Evolutionary conservation across 2,797 vertebrate genomes (phyloP).

Genomic region (Clarias fuscus): DNA sequence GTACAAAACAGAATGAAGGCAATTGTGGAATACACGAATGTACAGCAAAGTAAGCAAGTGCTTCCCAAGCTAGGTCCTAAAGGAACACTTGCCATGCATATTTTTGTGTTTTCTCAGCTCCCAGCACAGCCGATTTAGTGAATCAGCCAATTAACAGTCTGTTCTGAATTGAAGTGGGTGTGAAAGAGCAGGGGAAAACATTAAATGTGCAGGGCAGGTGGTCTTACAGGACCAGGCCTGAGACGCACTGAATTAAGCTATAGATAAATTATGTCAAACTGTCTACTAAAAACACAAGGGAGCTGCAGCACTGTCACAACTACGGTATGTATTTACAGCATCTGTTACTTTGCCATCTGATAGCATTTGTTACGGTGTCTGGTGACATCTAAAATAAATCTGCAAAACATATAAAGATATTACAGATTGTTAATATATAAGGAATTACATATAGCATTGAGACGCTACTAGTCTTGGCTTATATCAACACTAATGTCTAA

Average conservation of each 20-base stretch:
- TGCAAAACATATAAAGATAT: neutral
- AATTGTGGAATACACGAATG: neutral
- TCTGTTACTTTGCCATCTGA: neutral
- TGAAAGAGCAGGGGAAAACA: no score
- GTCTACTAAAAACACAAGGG: neutral
- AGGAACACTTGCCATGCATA: no score
- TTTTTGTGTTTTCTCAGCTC: no score
- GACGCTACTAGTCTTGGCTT: neutral
- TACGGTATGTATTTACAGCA: neutral
- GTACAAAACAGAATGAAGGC: neutral
- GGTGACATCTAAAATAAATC: neutral
- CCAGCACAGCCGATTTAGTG: no score
- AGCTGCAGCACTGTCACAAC: neutral
- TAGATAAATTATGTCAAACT: neutral
- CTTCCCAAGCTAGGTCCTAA: no score
- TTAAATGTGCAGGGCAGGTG: no score
- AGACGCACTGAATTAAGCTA: neutral
- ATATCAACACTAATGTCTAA: neutral
- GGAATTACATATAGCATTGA: neutral
- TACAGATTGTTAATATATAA: neutral
- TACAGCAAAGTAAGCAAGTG: neutral
- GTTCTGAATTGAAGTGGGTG: no score
- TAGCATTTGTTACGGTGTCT: neutral
- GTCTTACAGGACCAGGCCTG: no score
- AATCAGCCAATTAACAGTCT: no score